These are phyloP conservation scores for Typhlomys cinereus DNA, from an alignment of 2,113 vertebrate species.

Conservation along the genomic window DNA sequence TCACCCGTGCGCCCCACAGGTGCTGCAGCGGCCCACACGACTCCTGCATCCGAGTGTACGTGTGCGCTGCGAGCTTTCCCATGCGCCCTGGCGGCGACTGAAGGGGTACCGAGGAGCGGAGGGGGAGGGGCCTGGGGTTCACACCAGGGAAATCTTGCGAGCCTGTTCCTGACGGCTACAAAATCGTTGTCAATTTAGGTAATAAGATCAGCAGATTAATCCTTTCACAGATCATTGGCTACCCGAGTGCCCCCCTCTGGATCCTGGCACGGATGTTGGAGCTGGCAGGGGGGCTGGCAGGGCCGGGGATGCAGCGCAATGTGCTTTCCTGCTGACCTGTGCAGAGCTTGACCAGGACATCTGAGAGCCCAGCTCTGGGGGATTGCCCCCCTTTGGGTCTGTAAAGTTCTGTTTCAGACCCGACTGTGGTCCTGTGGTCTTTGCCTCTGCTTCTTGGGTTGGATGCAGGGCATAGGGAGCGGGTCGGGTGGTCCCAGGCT, in stretches of 20 bases:
- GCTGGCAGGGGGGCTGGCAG: rapidly evolving
- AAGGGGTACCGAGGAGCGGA: not conserved
- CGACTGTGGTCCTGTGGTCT: rapidly evolving
- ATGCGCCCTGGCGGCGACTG: not conserved
- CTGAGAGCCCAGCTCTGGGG: not conserved
- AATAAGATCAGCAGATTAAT: slow-evolving; percentile 19
- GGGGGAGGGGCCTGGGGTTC: not conserved
- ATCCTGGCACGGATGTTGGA: rapidly evolving
- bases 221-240: not conserved
- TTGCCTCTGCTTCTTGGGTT: rapidly evolving
- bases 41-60: not conserved
- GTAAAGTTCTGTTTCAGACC: not conserved
- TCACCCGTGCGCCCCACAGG: not conserved
- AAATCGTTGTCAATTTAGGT: not conserved
- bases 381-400: rapidly evolving
- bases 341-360: rapidly evolving
- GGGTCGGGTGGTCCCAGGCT: rapidly evolving
- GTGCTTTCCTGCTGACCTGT: rapidly evolving
- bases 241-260: not conserved
- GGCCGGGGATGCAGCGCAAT: rapidly evolving
- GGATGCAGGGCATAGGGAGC: rapidly evolving
- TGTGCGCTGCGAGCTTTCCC: not conserved
- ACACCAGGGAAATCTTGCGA: not conserved
- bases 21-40: rapidly evolving
- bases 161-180: not conserved